Base-by-base conservation (phyloP, 2,888 invertebrate species). In the Lithophane leautieri region DNA sequence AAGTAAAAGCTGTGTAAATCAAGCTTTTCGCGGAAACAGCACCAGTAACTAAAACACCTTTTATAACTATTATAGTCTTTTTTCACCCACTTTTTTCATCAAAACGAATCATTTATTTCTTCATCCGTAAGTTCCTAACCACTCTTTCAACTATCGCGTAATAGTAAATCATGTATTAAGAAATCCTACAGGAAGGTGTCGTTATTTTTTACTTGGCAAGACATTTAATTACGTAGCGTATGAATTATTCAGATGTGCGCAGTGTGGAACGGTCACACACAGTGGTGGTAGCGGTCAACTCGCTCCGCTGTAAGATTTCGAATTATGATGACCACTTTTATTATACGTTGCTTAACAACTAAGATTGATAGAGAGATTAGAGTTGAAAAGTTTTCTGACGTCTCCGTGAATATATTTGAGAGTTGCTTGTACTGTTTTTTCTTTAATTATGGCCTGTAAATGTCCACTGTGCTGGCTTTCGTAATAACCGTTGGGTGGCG, bases 191-290 rank as follows among this genome's bases (percentile, higher is more conserved):
- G 94, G 94, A 93, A 91, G 94, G 94, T 94, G 94, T 93, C 94
- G 93, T 93, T 89, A 86, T 87, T 95, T 95, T 94, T 95, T 95
- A 92, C 93, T 89, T 81, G 78, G 87, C 92, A 94, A 95, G 94
- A 95, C 94, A 94, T 94, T 94, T 95, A 95, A 95, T 95, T 95
- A 94, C 89, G 89, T 91, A 91, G 73, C 19, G 40, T 76, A 95
- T 96, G 96, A 96, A 96, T 96, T 89, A 96, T 96, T 95, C 96
- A 96, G 83, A 54, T 93, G 93, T 85, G 87, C 94, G 90, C 76
- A 78, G 83, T 81, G 90, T 92, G 94, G 95, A 96, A 96, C 96
- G 95, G 96, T 95, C 96, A 96, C 96, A 96, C 91, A 91, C 87
- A 86, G 87, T 91, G 94, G 91, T 93, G 92, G 91, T 91, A 94